phyloP scores from a whole-genome alignment of 2,113 vertebrate species.

The Passer domesticus region DNA sequence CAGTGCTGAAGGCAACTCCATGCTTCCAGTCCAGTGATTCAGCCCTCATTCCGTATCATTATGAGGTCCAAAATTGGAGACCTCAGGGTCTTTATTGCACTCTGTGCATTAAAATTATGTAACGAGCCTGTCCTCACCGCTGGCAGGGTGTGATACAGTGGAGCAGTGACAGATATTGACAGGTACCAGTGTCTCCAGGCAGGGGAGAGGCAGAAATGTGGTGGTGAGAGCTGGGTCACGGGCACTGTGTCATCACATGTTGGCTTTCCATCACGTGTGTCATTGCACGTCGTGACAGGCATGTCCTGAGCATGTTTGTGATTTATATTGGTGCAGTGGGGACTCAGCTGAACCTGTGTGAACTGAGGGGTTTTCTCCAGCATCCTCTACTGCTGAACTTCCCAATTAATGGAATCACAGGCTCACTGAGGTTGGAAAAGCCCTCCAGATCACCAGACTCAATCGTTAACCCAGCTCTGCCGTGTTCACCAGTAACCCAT shows the following conservation, averaged over 20 bases:
- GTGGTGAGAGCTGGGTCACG: background rate
- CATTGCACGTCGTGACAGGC: accelerated
- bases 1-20: background rate
- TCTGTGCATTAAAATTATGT: conserved; percentile 44
- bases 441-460: background rate
- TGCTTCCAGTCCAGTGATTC: background rate
- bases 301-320: accelerated
- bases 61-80: background rate
- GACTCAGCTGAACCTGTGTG: background rate
- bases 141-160: accelerated
- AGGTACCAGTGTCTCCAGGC: background rate
- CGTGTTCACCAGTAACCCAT: background rate
- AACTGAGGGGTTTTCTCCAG: background rate
- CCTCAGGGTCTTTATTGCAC: background rate
- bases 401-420: background rate
- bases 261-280: background rate
- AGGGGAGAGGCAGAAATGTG: background rate
- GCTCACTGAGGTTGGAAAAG: background rate
- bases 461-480: accelerated
- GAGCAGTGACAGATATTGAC: conserved; percentile 11
- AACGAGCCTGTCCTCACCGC: background rate
- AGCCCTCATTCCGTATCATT: background rate
- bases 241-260: background rate
- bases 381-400: background rate
- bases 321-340: accelerated